Evolutionary conservation across 2,888 invertebrate genomes (phyloP), one percentile per base, ranked within the genome.

Genomic region (Omphaloscelis lunosa): DNA sequence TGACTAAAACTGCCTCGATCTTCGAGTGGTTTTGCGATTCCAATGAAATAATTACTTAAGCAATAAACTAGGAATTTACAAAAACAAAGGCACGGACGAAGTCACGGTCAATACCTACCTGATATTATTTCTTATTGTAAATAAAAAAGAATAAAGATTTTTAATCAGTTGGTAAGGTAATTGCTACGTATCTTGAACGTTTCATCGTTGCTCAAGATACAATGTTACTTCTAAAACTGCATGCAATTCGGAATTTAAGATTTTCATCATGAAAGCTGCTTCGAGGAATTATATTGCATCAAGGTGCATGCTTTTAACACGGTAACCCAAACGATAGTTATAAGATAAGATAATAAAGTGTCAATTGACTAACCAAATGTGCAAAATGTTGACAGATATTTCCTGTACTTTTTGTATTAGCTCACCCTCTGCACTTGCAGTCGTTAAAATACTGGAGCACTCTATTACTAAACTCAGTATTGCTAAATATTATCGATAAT

Each of bases 81-180:
- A 39, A 68, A 76, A 39, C 79, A 48, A 68, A 67, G n/a, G 7
- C 51, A 51, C n/a, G 29, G 12, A 70, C 8, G 6, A 41, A 59
- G 58, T 70, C 76, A 77, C 71, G 79, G 79, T 70, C 71, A 77
- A 8, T 20, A 3, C 15, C 2, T 20, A 3, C 7, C 5, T 78
- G 29, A 7, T n/a, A 20, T 48, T 20, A 59, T n/a, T 51, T 23
- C 51, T 58, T 27, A n/a, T 27, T 12, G 9, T 41, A 23, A 29
- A 23, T 7, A 48, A 78, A 70, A 48, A 1, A 41, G 4, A 11
- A 15, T 15, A n/a, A 53, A n/a, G 3, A 15, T 7, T 29, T 29
- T 8, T 7, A 51, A 41, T 79, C 1, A n/a, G n/a, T 59, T 1
- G 29, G 8, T 41, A 41, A 58, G 15, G 23, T 79, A 77, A 71